Conservation (phyloP, 2,888 invertebrate genomes). For the Malthinus flaveolus region DNA sequence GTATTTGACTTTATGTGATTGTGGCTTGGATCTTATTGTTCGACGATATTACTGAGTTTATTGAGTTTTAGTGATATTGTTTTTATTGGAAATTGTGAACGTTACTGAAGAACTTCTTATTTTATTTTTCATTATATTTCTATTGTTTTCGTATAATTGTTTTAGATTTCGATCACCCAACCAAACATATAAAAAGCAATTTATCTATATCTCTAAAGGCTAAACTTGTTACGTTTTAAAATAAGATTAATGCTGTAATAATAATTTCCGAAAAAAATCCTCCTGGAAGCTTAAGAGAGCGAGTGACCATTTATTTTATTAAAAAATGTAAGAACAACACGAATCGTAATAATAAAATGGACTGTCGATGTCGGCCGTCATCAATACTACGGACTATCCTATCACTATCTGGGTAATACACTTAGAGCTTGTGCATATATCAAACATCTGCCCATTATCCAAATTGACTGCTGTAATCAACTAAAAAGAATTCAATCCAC, state of each 20-base stretch:
- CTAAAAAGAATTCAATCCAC: conserved; percentile 54
- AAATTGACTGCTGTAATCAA: conserved; percentile 56
- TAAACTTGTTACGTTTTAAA: conserved; percentile 1
- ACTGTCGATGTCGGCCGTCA: conserved; percentile 42
- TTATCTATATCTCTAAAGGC: conserved; percentile 19
- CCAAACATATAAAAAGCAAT: conserved; percentile 22
- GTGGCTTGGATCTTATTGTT: conserved; percentile 49
- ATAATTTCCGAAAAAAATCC: too few species aligned
- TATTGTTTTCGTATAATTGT: conserved; percentile 44
- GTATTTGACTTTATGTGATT: conserved; percentile 52
- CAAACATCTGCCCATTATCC: conserved; percentile 56
- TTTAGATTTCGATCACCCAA: conserved; percentile 31
- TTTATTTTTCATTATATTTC: conserved; percentile 47
- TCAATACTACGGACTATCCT: conserved; percentile 49
- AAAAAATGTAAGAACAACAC: conserved; percentile 47
- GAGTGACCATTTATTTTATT: conserved; percentile 42
- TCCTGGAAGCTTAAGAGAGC: neutral
- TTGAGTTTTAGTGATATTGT: conserved; percentile 51
- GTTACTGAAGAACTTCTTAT: conserved; percentile 38
- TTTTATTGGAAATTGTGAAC: conserved; percentile 45
- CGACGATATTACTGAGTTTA: conserved; percentile 50
- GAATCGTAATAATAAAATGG: conserved; percentile 51
- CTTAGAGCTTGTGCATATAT: conserved; percentile 49
- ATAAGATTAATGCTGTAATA: neutral
- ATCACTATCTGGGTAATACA: conserved; percentile 53